Evolutionary conservation across 92 coral and sea anemone genomes (phyloP), one percentile per base, ranked within the genome.

Genomic region (Pocillopora grandis): DNA sequence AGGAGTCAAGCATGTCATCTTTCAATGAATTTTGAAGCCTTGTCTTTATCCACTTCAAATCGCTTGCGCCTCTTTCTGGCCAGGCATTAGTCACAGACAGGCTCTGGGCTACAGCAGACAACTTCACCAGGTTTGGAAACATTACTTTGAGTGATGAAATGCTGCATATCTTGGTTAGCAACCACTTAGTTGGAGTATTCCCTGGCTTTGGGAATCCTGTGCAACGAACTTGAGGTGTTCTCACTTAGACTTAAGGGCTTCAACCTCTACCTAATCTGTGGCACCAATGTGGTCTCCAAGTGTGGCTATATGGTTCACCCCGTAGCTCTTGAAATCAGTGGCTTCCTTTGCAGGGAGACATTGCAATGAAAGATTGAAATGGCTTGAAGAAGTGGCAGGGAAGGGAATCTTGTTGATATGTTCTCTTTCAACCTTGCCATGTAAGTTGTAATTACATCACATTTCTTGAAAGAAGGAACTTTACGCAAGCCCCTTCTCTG

Each of bases 401-500:
- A 85, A 11, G 88, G 88, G 84, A 85, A 85, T 77, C 88, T 85
- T 85, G 84, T 72, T 77, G 84, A 15, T 85, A 85, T 85, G 88
- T 85, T 85, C 84, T 85, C 81, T 84, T 84, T 84, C 71, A 84
- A 84, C 87, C 76, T 84, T 18, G 81, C 82, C 64, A 84, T 82
- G 42, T 84, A 84, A 8, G 74, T 18, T 84, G 87, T 84, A 56
- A 84, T 56, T 21, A 84, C 76, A 63, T 16, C 76, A 76, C 23
- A 23, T 23, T 23, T 23, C 23, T 23, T 23, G 23, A 23, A 23
- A 23, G 23, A 23, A 23, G 23, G 23, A 23, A 23, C 0, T 23
- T 23, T 0, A 23, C 23, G 0, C 23, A 23, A 23, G 23, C 23
- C 23, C 23, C 23, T 23, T 23, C 23, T 23, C 23, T 23, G 23